These are phyloP conservation scores for Ricordea florida DNA, from an alignment of 92 coral and sea anemone species.

Conservation along the genomic window DNA sequence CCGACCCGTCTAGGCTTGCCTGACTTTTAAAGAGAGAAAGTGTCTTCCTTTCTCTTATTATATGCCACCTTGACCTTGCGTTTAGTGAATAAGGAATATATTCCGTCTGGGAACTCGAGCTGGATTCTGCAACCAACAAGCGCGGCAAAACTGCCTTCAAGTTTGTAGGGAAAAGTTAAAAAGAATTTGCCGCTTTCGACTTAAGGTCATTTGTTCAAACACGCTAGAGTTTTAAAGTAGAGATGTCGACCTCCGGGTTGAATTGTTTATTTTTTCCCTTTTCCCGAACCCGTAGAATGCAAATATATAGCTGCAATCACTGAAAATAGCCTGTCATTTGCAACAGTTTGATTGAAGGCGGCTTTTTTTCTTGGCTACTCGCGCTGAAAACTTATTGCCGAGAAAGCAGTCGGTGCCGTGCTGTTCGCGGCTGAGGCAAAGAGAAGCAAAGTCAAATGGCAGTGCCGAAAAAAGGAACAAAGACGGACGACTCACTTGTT, in stretches of 20 bases:
- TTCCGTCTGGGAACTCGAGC: too few relatives aligned
- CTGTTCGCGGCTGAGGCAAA: background rate
- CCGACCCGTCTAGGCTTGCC: conserved; percentile 40
- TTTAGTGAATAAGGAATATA: too few relatives aligned
- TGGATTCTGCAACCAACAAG: background rate
- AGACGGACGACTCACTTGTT: too few relatives aligned
- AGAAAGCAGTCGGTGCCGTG: conserved; percentile 8
- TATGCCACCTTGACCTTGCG: conserved; percentile 32
- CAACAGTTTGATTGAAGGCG: conserved; percentile 19
- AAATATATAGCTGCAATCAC: background rate
- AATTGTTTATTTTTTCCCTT: conserved; percentile 3
- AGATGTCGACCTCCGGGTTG: conserved; percentile 14
- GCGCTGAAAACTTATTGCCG: background rate
- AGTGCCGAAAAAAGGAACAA: too few relatives aligned
- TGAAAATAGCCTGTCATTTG: conserved; percentile 15
- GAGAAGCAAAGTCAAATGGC: too few relatives aligned
- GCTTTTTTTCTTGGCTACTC: conserved; percentile 8
- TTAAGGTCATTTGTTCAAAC: conserved; percentile 25
- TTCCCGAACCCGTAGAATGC: background rate
- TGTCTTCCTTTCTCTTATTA: conserved; percentile 14
- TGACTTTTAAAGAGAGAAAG: conserved; percentile 13
- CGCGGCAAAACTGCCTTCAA: background rate
- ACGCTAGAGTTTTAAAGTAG: conserved; percentile 4
- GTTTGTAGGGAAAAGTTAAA: too few relatives aligned
- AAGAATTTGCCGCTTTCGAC: background rate